These are phyloP conservation scores for Ptychodera flava DNA, from an alignment of 35 echinoderm and acorn worm genomes.

Conservation along the genomic window DNA sequence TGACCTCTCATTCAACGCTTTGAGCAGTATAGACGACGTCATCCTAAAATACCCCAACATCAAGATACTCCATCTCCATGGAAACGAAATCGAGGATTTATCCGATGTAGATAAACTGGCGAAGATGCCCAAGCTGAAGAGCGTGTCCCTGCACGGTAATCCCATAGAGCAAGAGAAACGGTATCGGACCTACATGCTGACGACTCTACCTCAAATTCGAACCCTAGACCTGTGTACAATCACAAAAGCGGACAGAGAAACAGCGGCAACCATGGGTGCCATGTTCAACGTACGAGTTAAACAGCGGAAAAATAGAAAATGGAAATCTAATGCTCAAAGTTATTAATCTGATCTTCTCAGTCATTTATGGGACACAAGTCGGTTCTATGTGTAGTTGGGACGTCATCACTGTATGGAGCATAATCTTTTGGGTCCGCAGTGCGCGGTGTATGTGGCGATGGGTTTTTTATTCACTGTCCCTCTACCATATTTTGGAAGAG, in stretches of 20 bases:
- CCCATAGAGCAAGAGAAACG: constrained; percentile 47
- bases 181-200: constrained; percentile 65
- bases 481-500: no score
- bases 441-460: no score
- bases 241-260: constrained; percentile 54
- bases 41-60: constrained; percentile 64
- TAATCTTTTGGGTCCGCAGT: no score
- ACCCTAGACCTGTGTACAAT: constrained; percentile 75
- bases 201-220: constrained; percentile 61
- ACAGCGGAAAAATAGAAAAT: no score
- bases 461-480: no score
- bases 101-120: constrained; percentile 67
- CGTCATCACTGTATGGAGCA: no score
- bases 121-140: constrained; percentile 34
- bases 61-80: constrained; percentile 90
- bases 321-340: neutral
- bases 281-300: no score
- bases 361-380: no score
- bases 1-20: constrained; percentile 79
- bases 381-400: no score
- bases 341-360: no score
- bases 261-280: constrained; percentile 50
- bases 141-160: constrained; percentile 82
- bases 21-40: constrained; percentile 57
- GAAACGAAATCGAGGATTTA: constrained; percentile 62